Evolutionary conservation across 2,797 vertebrate species (phyloP).

Genomic region (Sphenopsis melanotis): DNA sequence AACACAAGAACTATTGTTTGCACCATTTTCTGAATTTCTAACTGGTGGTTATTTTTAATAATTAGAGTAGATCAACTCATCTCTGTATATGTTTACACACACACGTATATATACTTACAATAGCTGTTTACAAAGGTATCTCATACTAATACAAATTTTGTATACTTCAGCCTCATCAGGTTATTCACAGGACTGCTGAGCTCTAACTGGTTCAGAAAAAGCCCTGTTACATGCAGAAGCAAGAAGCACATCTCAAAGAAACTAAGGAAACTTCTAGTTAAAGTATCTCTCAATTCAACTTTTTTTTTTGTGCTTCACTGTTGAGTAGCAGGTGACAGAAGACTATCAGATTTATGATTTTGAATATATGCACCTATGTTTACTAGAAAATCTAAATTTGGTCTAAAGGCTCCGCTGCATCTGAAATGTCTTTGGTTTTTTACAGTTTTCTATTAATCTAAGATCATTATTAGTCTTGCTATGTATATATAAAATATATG

Average conservation of each 20-base stretch:
- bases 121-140: fast-evolving
- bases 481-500: not conserved
- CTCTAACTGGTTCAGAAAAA: not conserved
- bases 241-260: not conserved
- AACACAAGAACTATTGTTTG: not conserved
- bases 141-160: not conserved
- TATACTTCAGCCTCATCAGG: not conserved
- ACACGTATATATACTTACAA: fast-evolving
- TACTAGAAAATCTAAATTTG: not conserved
- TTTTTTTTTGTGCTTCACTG: not conserved
- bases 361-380: not conserved
- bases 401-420: not conserved
- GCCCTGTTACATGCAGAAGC: not conserved
- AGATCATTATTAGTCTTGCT: not conserved
- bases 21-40: not conserved
- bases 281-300: not conserved
- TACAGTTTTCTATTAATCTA: not conserved
- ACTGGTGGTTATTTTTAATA: not conserved
- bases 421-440: fast-evolving
- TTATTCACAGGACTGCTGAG: not conserved
- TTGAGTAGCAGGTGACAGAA: not conserved
- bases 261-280: not conserved
- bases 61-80: not conserved
- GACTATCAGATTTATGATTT: not conserved
- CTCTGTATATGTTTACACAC: not conserved